Evolutionary conservation across 2,888 invertebrate species (phyloP).

Genomic region (Cheilosia pagana): DNA sequence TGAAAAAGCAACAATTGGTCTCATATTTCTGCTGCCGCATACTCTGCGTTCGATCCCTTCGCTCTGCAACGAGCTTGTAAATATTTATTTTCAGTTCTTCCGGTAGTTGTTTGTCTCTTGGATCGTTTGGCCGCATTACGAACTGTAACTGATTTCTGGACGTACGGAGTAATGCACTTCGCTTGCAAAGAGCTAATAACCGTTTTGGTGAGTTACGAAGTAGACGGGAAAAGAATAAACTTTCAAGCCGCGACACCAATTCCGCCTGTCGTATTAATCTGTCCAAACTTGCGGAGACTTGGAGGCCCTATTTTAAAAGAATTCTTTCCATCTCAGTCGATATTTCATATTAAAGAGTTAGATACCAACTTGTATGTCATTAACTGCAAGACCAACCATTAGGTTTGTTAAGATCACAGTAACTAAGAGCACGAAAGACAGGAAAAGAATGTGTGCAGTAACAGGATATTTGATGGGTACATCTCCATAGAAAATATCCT

Average conservation of each 20-base stretch:
- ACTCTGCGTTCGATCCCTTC: constrained; percentile 86
- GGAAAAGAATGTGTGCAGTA: constrained; percentile 90
- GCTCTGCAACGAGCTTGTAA: constrained; percentile 89
- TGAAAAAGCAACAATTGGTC: constrained; percentile 81
- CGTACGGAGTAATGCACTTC: constrained; percentile 90
- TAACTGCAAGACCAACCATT: constrained; percentile 93
- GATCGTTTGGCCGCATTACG: constrained; percentile 92
- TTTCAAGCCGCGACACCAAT: constrained; percentile 91
- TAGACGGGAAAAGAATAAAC: constrained; percentile 91
- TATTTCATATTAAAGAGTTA: constrained; percentile 52
- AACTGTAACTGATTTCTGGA: constrained; percentile 89
- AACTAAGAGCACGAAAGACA: constrained; percentile 90
- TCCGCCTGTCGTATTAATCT: constrained; percentile 92
- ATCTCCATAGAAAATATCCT: constrained; percentile 90
- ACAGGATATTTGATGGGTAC: constrained; percentile 87
- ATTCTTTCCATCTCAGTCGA: neutral
- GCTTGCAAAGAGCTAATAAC: constrained; percentile 87
- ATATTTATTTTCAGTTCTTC: constrained; percentile 89
- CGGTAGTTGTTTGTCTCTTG: constrained; percentile 90
- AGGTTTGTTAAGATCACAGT: constrained; percentile 93
- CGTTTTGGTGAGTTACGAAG: constrained; percentile 88
- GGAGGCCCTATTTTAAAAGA: constrained; percentile 85
- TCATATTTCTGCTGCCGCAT: constrained; percentile 84
- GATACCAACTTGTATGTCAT: constrained; percentile 88
- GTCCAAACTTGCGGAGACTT: constrained; percentile 91